Evolutionary conservation across 1,140 invertebrate genomes (phyloP), one percentile per base, ranked within the genome.

Genomic region (Ostrea edulis): DNA sequence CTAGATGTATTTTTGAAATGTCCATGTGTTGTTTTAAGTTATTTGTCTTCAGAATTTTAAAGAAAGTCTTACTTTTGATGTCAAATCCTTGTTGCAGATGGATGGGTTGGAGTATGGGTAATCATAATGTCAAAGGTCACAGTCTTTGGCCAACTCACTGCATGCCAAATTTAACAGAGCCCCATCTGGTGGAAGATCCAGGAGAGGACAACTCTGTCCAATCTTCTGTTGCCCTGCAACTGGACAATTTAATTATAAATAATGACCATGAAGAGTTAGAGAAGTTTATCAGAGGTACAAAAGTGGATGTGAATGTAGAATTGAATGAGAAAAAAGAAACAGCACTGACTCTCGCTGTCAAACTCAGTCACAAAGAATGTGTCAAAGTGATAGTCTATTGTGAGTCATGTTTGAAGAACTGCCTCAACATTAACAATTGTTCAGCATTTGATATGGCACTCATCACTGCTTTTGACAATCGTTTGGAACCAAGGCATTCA

Each of bases 381-480:
- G 85, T 86, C 20, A 8, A 52, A 52, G 82, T 54, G 44, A 22
- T 92, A n/a, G 82, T 92, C 9, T 62, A 77, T 12, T 68, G 84
- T 5, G 81, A 71, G 51, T 55, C 54, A 7, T 92, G 92, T 85
- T 81, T 91, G n/a, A 90, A 90, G 52, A 88, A 89, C 29, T 84
- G 87, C 52, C 86, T 89, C 8, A 92, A 92, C 29, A 88, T 92
- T 8, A 91, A 92, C 71, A 85, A 88, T 84, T 92, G 89, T 83
- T 92, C 91, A 29, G 86, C 91, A 9, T 85, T 92, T 54, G 92
- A 92, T 81, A 52, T 92, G 14, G 92, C 92, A 12, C 25, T 92
- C 53, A 89, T 91, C n/a, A 91, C 90, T 53, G 87, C 89, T 9
- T 92, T 90, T 88, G 90, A 92, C 82, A 91, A 90, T 85, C 88